Conservation (phyloP, 1,140 invertebrate genomes). For the Teleogryllus occipitalis region DNA sequence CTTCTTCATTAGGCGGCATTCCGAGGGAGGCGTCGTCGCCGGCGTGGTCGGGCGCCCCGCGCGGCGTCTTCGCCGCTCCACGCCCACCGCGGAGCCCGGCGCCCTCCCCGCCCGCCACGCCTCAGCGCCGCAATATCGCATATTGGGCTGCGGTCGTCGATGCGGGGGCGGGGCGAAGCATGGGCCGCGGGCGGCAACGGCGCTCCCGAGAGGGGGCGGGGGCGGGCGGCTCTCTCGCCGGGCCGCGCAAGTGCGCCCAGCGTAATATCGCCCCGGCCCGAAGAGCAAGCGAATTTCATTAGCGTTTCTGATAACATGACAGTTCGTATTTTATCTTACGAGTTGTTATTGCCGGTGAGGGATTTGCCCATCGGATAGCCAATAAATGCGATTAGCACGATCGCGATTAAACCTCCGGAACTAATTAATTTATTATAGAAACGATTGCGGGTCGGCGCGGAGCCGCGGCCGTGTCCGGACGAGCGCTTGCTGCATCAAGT, state of each 20-base stretch:
- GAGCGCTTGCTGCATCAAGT: background rate
- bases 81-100: background rate
- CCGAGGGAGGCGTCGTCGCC: too few species aligned
- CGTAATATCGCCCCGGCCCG: background rate
- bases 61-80: background rate
- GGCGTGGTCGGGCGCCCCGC: too few species aligned
- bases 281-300: background rate
- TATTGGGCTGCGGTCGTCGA: background rate
- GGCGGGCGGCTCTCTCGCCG: background rate
- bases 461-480: too few species aligned
- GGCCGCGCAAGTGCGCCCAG: background rate
- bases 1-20: background rate
- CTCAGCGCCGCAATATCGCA: background rate
- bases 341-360: background rate
- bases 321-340: constrained; percentile 1
- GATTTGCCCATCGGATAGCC: background rate
- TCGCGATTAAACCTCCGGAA: background rate
- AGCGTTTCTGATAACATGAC: background rate
- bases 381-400: background rate
- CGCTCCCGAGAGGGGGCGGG: too few species aligned
- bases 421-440: constrained; percentile 6
- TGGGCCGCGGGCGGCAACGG: too few species aligned
- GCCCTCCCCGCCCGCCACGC: too few species aligned
- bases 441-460: background rate
- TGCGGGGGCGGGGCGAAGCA: too few species aligned